Base-by-base conservation (phyloP, 1,140 invertebrate genomes). In the Caerostris darwini region DNA sequence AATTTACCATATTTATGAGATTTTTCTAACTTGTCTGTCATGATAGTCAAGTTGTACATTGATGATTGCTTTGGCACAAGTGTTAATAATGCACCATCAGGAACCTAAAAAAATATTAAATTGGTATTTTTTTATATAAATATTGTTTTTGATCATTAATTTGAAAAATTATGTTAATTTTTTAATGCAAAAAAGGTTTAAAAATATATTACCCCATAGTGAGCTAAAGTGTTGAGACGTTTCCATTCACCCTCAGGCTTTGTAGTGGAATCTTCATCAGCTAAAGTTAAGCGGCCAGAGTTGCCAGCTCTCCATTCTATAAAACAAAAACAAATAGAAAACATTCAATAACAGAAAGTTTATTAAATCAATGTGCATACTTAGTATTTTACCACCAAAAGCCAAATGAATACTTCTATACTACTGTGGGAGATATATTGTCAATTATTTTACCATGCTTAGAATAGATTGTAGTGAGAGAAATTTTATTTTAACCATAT, bases 171-270 rank as follows among this genome's bases (percentile, higher is more conserved):
- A n/a, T 34, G 34, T 34, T 34, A 34, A 34, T 34, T 34, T 34
- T 34, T 34, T 34, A 34, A 34, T 34, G 34, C 34, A 34, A 34
- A 34, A 34, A 34, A 34, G 34, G 34, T 34, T 4, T 6, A 54
- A 81, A 54, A 81, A 34, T 34, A 54, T 53, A 8, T 88, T 57
- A 99, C 98, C 96, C 99, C 97, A 96, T 99, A 99, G 96, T 99
- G 99, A 96, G 98, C 98, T 71, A 99, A 97, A 77, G 99, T 99
- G 96, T 99, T 99, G 7, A 99, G 96, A 95, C 99, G 98, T 95
- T 99, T 99, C 98, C 99, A 99, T 96, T 99, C 99, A 93, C 98
- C 98, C 96, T 99, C 99, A 87, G 97, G 97, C 96, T 99, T 99
- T 3, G 99, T 99, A 54, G 99, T 99, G 86, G 97, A 97, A 95